These are phyloP conservation scores for Gnathonemus echidnorhynchus DNA, from an alignment of 2,113 vertebrate genomes.

Conservation along the genomic window DNA sequence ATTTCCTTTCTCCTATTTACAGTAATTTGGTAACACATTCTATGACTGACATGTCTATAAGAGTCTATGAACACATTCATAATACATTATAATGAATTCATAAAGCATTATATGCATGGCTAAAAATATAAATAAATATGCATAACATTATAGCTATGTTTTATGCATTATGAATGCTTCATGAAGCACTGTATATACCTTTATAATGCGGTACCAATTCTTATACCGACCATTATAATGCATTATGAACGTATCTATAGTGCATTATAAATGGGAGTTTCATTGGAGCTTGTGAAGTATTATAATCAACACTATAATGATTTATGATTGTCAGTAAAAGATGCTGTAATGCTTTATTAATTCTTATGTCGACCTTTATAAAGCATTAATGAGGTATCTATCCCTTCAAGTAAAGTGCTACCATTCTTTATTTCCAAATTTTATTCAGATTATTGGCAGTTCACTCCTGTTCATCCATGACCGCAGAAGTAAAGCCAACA, in stretches of 20 bases:
- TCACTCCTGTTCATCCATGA: constrained; percentile 71
- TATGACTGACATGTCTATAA: background rate
- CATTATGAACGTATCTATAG: background rate
- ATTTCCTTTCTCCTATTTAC: background rate
- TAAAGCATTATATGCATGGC: background rate
- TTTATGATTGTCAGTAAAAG: background rate
- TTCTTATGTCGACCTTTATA: background rate
- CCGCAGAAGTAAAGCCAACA: constrained; percentile 52
- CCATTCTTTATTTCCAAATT: background rate
- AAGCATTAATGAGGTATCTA: background rate
- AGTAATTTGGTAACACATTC: background rate
- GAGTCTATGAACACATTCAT: background rate
- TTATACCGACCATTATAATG: background rate
- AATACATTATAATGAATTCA: background rate
- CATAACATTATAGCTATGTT: background rate
- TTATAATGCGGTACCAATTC: background rate
- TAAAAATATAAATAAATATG: background rate
- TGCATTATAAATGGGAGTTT: background rate
- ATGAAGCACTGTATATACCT: background rate
- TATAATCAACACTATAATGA: background rate
- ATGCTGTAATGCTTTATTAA: background rate
- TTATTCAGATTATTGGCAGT: constrained; percentile 62
- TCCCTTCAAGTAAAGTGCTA: background rate
- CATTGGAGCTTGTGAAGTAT: background rate
- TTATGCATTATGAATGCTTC: background rate